Percentiles rank a stretch among this genome's conserved stretches.
phyloP scores from a whole-genome alignment of 2,797 vertebrate species.

The Gymnothorax reevesii region DNA sequence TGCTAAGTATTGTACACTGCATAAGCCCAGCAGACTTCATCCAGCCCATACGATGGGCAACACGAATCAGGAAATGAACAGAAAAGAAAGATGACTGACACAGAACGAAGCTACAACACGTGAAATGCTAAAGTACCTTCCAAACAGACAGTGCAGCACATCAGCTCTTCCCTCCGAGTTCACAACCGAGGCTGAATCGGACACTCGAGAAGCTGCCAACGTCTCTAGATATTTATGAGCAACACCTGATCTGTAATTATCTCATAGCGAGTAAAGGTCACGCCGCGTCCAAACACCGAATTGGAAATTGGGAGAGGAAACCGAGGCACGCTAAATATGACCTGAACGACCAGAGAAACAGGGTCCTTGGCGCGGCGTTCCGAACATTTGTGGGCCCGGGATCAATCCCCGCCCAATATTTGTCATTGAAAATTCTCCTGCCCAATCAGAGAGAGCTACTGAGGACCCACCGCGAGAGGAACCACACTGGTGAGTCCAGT shows the following conservation, averaged over 20 bases:
- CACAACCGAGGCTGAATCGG: background rate
- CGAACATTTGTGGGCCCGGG: background rate
- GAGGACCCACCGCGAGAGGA: background rate
- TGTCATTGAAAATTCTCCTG: background rate
- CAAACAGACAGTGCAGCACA: constrained; percentile 41
- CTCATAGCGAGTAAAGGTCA: background rate
- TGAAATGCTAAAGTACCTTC: constrained; percentile 45
- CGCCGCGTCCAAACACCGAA: background rate
- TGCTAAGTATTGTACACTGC: background rate
- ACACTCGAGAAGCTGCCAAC: background rate
- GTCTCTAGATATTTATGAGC: background rate
- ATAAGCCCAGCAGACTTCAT: too few species aligned
- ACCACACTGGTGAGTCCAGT: too few species aligned
- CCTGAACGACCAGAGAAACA: background rate
- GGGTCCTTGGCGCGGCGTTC: background rate
- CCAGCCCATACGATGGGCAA: background rate
- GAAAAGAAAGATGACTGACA: constrained; percentile 6
- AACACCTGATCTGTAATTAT: background rate
- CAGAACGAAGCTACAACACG: constrained; percentile 26
- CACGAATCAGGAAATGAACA: background rate
- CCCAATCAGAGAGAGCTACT: background rate
- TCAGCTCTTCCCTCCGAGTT: constrained; percentile 40
- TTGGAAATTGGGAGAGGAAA: background rate
- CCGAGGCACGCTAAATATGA: background rate
- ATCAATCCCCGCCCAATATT: background rate